Conservation (phyloP, 1,140 invertebrate genomes). For the Drosophila tsacasi region DNA sequence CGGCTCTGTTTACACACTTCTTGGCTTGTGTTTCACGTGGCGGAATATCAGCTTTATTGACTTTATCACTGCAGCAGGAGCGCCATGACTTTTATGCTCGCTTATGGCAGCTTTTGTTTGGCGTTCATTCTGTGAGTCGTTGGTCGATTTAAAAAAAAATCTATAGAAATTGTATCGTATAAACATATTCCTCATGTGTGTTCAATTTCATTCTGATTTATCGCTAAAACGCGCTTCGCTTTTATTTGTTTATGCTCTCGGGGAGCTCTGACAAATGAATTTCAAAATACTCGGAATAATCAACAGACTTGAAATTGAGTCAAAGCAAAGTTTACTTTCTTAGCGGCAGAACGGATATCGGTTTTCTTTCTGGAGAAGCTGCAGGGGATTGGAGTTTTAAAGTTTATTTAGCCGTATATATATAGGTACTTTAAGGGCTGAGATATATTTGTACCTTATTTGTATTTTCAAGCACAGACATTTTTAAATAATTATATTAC, state of each 20-base stretch:
- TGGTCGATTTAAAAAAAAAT: slow-evolving; percentile 23
- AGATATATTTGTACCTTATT: not conserved
- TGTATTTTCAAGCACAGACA: not conserved
- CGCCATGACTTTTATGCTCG: slow-evolving; percentile 50
- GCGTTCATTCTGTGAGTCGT: slow-evolving; percentile 5
- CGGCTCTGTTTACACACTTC: slow-evolving; percentile 32
- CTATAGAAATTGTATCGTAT: slow-evolving; percentile 16
- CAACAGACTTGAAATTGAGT: slow-evolving; percentile 13
- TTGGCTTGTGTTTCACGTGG: slow-evolving; percentile 34
- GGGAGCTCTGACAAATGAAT: slow-evolving; percentile 22
- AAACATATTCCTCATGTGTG: slow-evolving; percentile 28
- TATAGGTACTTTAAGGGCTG: not conserved
- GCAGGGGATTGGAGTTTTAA: not conserved
- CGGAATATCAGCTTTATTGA: slow-evolving; percentile 27
- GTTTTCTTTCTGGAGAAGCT: not conserved
- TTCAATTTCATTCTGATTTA: slow-evolving; percentile 31
- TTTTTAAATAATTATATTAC: not conserved
- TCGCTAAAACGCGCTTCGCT: slow-evolving; percentile 7
- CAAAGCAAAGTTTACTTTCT: slow-evolving; percentile 6
- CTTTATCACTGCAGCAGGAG: slow-evolving; percentile 56
- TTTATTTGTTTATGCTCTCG: slow-evolving; percentile 24
- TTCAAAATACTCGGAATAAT: slow-evolving; percentile 7
- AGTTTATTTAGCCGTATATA: not conserved
- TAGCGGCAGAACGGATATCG: not conserved
- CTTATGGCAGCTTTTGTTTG: slow-evolving; percentile 30